Evolutionary conservation across 2,888 invertebrate species (phyloP).

Genomic region (Hirtodrosophila duncani): DNA sequence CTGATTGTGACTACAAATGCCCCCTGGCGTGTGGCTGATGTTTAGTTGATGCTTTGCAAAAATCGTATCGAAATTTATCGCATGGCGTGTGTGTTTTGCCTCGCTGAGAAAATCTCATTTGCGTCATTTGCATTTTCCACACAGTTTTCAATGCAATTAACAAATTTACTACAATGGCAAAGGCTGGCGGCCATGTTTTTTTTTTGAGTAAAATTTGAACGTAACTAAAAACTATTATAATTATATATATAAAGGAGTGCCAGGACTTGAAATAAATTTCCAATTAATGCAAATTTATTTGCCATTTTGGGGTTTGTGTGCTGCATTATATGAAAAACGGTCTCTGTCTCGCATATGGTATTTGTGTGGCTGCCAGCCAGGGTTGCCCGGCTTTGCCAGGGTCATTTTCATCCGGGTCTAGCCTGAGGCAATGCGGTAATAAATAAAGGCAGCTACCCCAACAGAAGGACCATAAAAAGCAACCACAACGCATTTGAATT

Average conservation of each 20-base stretch:
- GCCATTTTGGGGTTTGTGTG: too few relatives aligned
- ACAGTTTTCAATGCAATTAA: constrained; percentile 52
- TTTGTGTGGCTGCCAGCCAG: too few relatives aligned
- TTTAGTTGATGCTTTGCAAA: constrained; percentile 37
- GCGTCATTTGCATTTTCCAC: constrained; percentile 13
- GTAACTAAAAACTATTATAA: background rate
- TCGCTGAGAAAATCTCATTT: constrained; percentile 28
- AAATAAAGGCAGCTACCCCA: constrained; percentile 48
- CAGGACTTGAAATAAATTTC: constrained; percentile 34
- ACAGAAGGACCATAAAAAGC: background rate
- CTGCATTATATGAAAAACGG: too few relatives aligned
- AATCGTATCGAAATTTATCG: constrained; percentile 58
- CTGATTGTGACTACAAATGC: constrained; percentile 6
- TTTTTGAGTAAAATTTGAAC: constrained; percentile 6
- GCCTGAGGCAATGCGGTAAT: constrained; percentile 52
- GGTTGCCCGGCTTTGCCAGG: too few relatives aligned
- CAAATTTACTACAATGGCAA: constrained; percentile 52
- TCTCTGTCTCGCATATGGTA: too few relatives aligned
- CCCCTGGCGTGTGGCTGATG: constrained; percentile 12
- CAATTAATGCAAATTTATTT: constrained; percentile 51
- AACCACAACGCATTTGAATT: constrained; percentile 25
- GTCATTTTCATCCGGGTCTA: constrained; percentile 18
- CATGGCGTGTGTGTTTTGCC: constrained; percentile 24
- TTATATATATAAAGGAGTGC: constrained; percentile 9
- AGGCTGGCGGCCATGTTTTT: constrained; percentile 47